Percentiles rank a stretch among this genome's conserved stretches.
phyloP scores from a whole-genome alignment of 2,888 invertebrate species.

The Nemurella pictetii region DNA sequence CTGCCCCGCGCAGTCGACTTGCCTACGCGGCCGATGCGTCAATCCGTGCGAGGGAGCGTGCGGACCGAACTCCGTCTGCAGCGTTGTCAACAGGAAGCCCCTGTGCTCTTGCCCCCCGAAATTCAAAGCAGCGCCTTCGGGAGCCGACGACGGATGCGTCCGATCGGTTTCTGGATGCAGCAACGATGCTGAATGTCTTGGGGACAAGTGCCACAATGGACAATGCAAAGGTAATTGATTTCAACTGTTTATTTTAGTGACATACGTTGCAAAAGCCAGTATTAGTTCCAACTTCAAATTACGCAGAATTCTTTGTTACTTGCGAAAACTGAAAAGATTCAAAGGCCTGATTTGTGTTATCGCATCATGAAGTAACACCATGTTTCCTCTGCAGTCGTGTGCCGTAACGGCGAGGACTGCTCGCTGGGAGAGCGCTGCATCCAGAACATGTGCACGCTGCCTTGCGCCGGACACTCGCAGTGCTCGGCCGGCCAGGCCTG shows the following conservation, averaged over 20 bases:
- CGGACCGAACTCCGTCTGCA: slow-evolving; percentile 79
- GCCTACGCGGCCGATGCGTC: slow-evolving; percentile 70
- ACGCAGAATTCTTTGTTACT: no score
- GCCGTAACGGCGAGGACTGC: slow-evolving; percentile 76
- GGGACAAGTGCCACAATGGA: slow-evolving; percentile 76
- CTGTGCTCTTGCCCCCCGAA: slow-evolving; percentile 78
- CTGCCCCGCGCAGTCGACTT: slow-evolving; percentile 75
- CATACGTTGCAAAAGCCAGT: background rate
- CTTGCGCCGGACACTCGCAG: slow-evolving; percentile 79
- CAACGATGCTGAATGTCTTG: slow-evolving; percentile 75
- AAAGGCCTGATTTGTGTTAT: background rate
- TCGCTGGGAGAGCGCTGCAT: slow-evolving; percentile 77
- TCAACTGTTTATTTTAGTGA: slow-evolving; percentile 11
- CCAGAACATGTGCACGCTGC: slow-evolving; percentile 75
- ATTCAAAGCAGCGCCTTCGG: slow-evolving; percentile 69
- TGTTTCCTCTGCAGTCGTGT: slow-evolving; percentile 59
- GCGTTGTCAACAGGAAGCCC: slow-evolving; percentile 73
- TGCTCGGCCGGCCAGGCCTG: slow-evolving; percentile 82
- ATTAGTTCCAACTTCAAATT: no score
- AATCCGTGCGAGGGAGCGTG: slow-evolving; percentile 84
- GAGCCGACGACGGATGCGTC: slow-evolving; percentile 70
- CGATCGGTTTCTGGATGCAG: slow-evolving; percentile 68
- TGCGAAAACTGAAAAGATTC: no score
- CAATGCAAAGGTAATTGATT: slow-evolving; percentile 68
- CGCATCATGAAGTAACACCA: background rate